Conservation (phyloP, 2,113 vertebrate genomes). For the Petrocephalus zakoni region DNA sequence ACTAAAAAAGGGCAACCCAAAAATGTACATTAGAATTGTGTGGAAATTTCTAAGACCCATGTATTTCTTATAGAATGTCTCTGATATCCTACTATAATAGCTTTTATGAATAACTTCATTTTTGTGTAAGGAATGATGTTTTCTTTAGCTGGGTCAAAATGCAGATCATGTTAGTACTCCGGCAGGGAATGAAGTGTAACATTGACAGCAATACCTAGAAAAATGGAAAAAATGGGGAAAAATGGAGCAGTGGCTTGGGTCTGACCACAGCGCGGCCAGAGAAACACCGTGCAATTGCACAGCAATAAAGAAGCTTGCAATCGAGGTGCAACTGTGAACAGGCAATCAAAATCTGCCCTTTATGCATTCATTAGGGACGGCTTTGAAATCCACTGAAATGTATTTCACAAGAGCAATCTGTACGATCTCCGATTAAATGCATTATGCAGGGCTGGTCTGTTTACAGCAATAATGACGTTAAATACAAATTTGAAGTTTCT, state of each 20-base stretch:
- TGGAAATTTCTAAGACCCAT: background rate
- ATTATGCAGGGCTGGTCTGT: background rate
- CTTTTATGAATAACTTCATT: background rate
- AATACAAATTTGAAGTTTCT: background rate
- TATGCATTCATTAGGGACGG: background rate
- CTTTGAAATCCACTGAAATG: background rate
- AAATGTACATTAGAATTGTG: background rate
- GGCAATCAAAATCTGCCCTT: constrained; percentile 9
- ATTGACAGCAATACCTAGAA: background rate
- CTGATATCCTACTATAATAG: background rate
- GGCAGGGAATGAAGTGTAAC: background rate
- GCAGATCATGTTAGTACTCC: background rate
- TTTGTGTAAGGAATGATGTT: background rate
- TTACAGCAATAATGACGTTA: background rate
- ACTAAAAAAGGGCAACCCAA: background rate
- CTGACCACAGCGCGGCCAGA: background rate
- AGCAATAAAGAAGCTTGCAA: background rate
- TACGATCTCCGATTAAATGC: background rate
- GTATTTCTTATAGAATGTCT: background rate
- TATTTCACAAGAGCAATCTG: background rate
- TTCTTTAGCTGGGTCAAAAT: background rate
- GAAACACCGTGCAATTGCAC: background rate
- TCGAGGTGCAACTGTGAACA: background rate
- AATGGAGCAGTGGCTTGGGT: background rate
- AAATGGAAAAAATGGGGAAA: background rate